These are phyloP conservation scores for Leucoraja erinaceus DNA, from an alignment of 2,113 vertebrate species.

Conservation along the genomic window DNA sequence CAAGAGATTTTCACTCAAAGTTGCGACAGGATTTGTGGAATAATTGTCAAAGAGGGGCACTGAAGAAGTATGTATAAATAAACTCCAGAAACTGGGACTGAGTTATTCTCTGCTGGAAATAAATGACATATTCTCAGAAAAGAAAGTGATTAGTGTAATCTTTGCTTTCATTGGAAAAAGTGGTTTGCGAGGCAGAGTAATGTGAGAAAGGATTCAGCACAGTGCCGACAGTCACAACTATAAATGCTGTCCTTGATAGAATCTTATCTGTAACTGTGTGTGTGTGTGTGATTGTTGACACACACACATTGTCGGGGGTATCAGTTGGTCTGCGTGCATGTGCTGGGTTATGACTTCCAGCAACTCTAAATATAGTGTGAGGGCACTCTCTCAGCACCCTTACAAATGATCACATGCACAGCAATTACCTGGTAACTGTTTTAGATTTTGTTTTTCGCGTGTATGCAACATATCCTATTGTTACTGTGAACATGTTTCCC, in stretches of 20 bases:
- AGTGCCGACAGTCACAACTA: not conserved
- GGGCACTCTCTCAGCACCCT: not conserved
- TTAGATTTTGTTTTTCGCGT: not conserved
- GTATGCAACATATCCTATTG: not conserved
- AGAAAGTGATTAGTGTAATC: not conserved
- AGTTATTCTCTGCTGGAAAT: not conserved
- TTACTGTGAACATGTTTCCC: not conserved
- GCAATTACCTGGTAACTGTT: not conserved
- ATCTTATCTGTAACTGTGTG: not conserved
- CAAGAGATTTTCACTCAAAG: not conserved
- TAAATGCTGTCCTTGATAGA: not conserved
- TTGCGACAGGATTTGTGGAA: not conserved
- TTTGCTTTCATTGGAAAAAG: slow-evolving; percentile 15
- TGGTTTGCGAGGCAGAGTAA: not conserved
- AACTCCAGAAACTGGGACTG: not conserved
- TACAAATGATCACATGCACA: not conserved
- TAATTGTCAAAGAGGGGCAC: not conserved
- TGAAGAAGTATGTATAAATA: not conserved
- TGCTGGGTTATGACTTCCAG: not conserved
- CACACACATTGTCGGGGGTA: not conserved
- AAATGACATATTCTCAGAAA: slow-evolving; percentile 6
- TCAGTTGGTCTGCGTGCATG: not conserved
- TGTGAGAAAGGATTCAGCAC: not conserved
- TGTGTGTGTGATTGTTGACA: not conserved
- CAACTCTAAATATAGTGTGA: not conserved